These are phyloP conservation scores for Coleophora deauratella DNA, from an alignment of 2,888 invertebrate genomes.

Conservation along the genomic window DNA sequence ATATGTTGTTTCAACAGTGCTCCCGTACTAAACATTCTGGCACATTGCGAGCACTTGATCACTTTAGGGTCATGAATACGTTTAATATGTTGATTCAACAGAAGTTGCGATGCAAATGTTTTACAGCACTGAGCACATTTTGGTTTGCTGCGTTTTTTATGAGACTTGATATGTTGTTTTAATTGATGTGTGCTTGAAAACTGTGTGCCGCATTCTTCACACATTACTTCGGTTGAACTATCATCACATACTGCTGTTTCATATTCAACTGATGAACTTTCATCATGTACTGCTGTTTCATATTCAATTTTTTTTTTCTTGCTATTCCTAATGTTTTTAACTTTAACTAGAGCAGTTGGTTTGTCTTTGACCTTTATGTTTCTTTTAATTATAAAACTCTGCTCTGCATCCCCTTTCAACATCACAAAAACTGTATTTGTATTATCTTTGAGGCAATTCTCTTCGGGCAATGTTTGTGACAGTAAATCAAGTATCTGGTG, in stretches of 20 bases:
- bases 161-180: conserved; percentile 34
- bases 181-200: conserved; percentile 22
- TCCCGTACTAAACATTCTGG: conserved; percentile 12
- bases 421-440: no score
- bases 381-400: conserved; percentile 31
- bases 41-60: conserved; percentile 14
- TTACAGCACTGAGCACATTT: conserved; percentile 14
- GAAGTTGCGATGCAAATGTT: conserved; percentile 6
- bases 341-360: conserved; percentile 30
- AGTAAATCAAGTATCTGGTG: neutral
- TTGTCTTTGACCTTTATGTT: conserved; percentile 30
- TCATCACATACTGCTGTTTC: neutral
- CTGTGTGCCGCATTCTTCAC: neutral
- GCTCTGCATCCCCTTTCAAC: no score
- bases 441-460: no score
- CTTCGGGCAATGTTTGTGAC: no score
- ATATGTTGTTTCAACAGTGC: conserved; percentile 11
- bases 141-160: conserved; percentile 22
- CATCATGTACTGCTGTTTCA: neutral
- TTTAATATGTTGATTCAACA: conserved; percentile 13
- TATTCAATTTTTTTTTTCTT: conserved; percentile 13
- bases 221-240: neutral
- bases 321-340: conserved; percentile 34
- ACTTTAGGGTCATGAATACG: conserved; percentile 17
- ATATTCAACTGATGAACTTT: neutral